Evolutionary conservation across 2,888 invertebrate genomes (phyloP).

Genomic region (Dasysyrphus albostriatus): DNA sequence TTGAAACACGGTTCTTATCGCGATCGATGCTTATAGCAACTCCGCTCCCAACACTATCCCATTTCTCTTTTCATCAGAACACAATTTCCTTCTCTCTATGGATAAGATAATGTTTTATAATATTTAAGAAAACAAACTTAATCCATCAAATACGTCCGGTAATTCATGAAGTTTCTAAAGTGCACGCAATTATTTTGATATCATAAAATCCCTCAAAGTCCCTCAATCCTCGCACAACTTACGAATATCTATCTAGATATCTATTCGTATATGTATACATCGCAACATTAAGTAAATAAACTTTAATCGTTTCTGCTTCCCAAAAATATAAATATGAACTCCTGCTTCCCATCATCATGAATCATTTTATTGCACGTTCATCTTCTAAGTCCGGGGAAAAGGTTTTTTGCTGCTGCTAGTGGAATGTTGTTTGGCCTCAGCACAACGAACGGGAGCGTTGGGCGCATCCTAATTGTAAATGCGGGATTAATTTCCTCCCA

Average conservation of each 20-base stretch:
- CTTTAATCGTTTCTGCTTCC: slow-evolving; percentile 60
- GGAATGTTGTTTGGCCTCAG: slow-evolving; percentile 38
- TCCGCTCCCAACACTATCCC: too few species aligned
- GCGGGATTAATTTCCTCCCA: slow-evolving; percentile 73
- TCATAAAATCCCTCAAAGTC: slow-evolving; percentile 55
- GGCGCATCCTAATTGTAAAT: slow-evolving; percentile 73
- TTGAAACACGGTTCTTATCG: not conserved
- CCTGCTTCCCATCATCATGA: slow-evolving; percentile 66
- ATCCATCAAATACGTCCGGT: slow-evolving; percentile 73
- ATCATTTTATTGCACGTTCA: slow-evolving; percentile 57
- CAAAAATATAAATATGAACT: slow-evolving; percentile 73
- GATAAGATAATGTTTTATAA: slow-evolving; percentile 28
- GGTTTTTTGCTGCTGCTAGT: slow-evolving; percentile 1
- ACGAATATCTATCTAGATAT: not conserved
- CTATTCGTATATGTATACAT: not conserved
- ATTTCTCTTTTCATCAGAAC: not conserved
- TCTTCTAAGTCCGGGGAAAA: slow-evolving; percentile 7
- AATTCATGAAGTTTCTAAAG: slow-evolving; percentile 69
- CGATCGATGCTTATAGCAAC: too few species aligned
- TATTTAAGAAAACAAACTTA: slow-evolving; percentile 63
- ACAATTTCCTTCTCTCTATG: slow-evolving; percentile 5
- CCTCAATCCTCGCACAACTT: slow-evolving; percentile 3
- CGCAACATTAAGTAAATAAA: slow-evolving; percentile 63
- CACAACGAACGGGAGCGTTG: not conserved
- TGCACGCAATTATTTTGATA: slow-evolving; percentile 74